Evolutionary conservation across 2,888 invertebrate genomes (phyloP), one percentile per base, ranked within the genome.

Genomic region (Sarcophaga rosellei): DNA sequence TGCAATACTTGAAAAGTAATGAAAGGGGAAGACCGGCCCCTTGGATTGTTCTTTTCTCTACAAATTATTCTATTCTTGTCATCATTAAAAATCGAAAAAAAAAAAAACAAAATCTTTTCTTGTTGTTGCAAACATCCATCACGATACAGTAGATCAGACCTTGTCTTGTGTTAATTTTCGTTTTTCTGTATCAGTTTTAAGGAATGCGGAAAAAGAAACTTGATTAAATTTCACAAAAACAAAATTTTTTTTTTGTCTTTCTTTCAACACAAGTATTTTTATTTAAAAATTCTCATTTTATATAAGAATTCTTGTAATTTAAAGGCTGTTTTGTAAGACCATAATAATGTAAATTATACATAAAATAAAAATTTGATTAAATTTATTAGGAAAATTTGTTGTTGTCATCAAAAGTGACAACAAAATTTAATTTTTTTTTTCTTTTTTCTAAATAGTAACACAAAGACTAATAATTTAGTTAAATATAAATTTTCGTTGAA

Each of bases 191-290:
- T 53, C 53, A 53, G 17, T 53, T 53, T 53, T 53, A 53, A 53
- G 62, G 77, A 77, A 77, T 77, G 69, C 77, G 77, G 77, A 77
- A 77, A 77, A 68, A 45, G 57, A 45, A 53, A 15, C 12, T 1
- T 53, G 53, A 15, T 53, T 53, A 53, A 53, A 53, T 53, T 53
- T 53, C 12, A 53, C 17, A 15, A 53, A 53, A 53, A 35, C 2
- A 35, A 35, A 35, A 6, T 0, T 35, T 8, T 2, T 10, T 35
- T 10, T 35, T 35, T 35, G 8, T 35, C 8, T 35, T 35, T 35
- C 8, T 17, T 53, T 53, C 17, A 53, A 53, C 17, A 53, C 53
- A 15, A 53, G 53, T 4, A 17, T 53, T 15, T 53, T 53, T 15
- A 53, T 53, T 53, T 17, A 15, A 47, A 8, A 35, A 8, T 35